Percentiles rank a stretch among this genome's conserved stretches.
phyloP scores from a whole-genome alignment of 2,113 vertebrate species.

The Dendrocopos noguchii region DNA sequence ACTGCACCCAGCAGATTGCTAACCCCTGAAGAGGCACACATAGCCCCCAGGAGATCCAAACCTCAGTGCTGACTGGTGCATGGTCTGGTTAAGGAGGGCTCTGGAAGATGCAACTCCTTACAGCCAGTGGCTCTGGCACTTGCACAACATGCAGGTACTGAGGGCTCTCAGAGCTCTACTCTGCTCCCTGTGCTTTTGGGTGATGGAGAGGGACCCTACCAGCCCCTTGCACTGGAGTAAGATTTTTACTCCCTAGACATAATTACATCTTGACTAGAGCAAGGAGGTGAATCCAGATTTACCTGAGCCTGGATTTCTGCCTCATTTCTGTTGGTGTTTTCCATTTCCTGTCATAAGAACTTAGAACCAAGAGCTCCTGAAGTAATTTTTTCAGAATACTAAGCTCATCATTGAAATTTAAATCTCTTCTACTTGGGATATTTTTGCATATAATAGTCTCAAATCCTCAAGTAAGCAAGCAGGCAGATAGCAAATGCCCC shows the following conservation, averaged over 20 bases:
- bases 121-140: neutral
- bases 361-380: neutral
- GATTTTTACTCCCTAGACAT: neutral
- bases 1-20: neutral
- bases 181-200: neutral
- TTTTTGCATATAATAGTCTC: neutral
- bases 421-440: neutral
- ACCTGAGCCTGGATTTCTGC: neutral
- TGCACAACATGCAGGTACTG: rapidly evolving
- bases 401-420: neutral
- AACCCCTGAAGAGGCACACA: neutral
- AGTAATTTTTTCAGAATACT: neutral
- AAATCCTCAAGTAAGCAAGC: neutral
- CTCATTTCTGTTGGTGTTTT: neutral
- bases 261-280: neutral
- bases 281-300: neutral
- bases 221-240: neutral
- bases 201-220: neutral
- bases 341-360: neutral
- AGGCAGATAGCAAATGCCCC: neutral
- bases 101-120: neutral
- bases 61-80: neutral
- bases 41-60: neutral
- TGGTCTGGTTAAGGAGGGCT: neutral
- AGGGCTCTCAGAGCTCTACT: neutral